Evolutionary conservation across 2,113 vertebrate genomes (phyloP).

Genomic region (Odocoileus virginianus): DNA sequence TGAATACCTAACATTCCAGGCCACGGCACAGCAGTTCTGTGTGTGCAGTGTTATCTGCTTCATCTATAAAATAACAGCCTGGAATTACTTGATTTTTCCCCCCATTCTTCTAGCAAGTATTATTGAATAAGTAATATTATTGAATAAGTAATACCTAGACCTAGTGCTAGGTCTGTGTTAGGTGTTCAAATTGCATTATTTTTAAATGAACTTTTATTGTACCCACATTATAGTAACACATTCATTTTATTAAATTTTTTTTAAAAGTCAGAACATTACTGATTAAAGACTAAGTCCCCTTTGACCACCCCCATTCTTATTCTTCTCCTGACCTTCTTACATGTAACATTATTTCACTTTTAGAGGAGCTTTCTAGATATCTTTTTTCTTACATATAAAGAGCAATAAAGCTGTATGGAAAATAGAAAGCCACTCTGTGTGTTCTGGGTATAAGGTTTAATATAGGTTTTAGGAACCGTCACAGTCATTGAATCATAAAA

Average conservation of each 20-base stretch:
- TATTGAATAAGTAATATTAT: not conserved
- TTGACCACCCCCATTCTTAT: not conserved
- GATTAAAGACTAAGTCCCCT: not conserved
- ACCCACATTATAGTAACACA: not conserved
- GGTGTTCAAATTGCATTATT: not conserved
- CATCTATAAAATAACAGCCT: not conserved
- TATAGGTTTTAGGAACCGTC: not conserved
- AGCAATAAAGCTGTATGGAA: not conserved
- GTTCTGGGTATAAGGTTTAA: not conserved
- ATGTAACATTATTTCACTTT: not conserved
- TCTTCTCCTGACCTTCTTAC: not conserved
- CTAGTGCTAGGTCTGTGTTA: not conserved
- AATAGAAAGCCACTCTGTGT: not conserved
- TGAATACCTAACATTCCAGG: not conserved
- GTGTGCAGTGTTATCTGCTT: not conserved
- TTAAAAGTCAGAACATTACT: not conserved
- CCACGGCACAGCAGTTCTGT: not conserved
- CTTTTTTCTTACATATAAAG: not conserved
- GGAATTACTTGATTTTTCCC: not conserved
- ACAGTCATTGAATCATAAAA: not conserved
- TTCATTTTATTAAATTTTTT: not conserved
- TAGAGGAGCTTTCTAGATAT: not conserved
- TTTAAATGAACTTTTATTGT: not conserved
- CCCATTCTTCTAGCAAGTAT: not conserved
- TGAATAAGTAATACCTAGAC: not conserved